Percentiles rank a stretch among this genome's conserved stretches.
These are phyloP conservation scores for Simalia tracyae DNA, from an alignment of 2,797 vertebrate genomes.

Conservation along the genomic window DNA sequence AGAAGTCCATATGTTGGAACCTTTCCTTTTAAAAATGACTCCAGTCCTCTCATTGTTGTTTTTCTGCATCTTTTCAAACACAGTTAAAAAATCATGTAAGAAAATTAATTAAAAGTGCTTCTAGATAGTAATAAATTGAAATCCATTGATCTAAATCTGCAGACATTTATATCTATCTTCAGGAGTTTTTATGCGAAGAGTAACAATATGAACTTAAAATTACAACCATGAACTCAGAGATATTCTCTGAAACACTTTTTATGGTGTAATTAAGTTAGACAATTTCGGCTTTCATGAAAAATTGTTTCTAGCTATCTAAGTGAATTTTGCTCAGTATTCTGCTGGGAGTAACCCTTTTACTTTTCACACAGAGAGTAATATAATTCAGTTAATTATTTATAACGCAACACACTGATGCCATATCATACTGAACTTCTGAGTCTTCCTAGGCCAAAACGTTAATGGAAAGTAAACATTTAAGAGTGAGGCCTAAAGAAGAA, in stretches of 20 bases:
- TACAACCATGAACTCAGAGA: not conserved
- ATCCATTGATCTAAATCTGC: not conserved
- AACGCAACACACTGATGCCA: not conserved
- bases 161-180: not conserved
- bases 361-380: constrained; percentile 10
- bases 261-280: not conserved
- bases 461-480: not conserved
- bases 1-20: not conserved
- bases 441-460: no score
- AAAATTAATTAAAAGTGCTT: not conserved
- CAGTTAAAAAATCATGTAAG: not conserved
- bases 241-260: not conserved
- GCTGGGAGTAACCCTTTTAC: not conserved
- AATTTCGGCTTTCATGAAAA: not conserved
- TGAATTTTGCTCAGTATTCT: not conserved
- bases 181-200: not conserved
- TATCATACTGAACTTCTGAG: not conserved
- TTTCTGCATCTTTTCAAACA: not conserved
- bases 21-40: not conserved
- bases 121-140: not conserved
- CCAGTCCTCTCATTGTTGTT: no score
- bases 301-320: constrained; percentile 30
- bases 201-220: not conserved
- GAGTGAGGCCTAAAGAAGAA: not conserved
- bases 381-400: not conserved